These are phyloP conservation scores for Hylaea fasciaria DNA, from an alignment of 2,888 invertebrate species.

Conservation along the genomic window DNA sequence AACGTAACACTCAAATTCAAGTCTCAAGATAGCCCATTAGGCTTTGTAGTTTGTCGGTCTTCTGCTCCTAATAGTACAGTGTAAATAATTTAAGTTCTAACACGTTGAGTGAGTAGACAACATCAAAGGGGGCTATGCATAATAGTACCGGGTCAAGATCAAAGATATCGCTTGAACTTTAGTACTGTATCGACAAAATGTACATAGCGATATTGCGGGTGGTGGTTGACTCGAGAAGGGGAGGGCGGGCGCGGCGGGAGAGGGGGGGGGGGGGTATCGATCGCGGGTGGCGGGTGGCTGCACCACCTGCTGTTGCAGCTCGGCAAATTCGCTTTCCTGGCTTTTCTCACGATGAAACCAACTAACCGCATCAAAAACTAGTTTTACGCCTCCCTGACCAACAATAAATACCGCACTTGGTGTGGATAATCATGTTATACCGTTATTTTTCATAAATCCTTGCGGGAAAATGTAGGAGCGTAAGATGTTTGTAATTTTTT, in stretches of 20 bases:
- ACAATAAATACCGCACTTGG: neutral
- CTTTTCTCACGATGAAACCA: constrained; percentile 33
- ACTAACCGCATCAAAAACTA: constrained; percentile 29
- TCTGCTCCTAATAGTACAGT: neutral
- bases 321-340: constrained; percentile 52
- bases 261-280: constrained; percentile 62
- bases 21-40: no score
- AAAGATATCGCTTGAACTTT: constrained; percentile 4
- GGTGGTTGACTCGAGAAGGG: constrained; percentile 33
- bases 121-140: no score
- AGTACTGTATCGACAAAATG: constrained; percentile 17
- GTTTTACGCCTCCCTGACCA: constrained; percentile 11
- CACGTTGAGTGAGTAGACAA: no score
- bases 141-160: no score
- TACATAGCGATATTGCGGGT: constrained; percentile 33
- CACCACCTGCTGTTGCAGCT: constrained; percentile 70
- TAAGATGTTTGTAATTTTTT: no score
- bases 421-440: neutral
- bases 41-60: no score
- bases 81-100: no score
- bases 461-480: no score
- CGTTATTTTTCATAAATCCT: no score
- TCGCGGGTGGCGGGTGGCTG: constrained; percentile 59
- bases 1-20: no score
- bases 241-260: constrained; percentile 39